Evolutionary conservation across 1,140 invertebrate genomes (phyloP), one percentile per base, ranked within the genome.

Genomic region (Lamellibrachia luymesi): DNA sequence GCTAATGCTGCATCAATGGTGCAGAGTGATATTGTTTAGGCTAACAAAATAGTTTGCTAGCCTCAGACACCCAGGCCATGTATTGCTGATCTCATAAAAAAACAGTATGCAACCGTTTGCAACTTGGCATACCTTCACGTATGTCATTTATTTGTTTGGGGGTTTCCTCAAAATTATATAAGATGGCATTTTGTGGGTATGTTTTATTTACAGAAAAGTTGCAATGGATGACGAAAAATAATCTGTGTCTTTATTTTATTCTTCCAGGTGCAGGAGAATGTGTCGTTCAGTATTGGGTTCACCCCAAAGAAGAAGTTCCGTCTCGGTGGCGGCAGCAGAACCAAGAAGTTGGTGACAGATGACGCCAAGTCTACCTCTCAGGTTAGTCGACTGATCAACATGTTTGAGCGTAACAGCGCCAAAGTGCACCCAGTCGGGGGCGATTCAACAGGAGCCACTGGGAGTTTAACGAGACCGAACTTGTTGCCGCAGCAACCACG

Each of bases 251-350:
- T 6, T 91, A 50, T 91, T 22, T 27, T 91, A 4, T 51, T 92
- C 10, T 27, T 92, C 17, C 50, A 92, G 92, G 50, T 52, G 8
- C 51, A 92, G 56, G 92, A 92, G 56, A 92, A 92, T 52, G 92
- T 92, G 2, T 92, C 92, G 7, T 92, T 92, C 51, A 92, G 92
- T 25, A 92, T 92, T 52, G 92, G 92, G n/a, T 92, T 92, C 92
- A 92, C 92, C 7, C 92, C 92, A 51, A 92, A 92, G 92, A 92
- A 92, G 51, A 80, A 80, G 64, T 80, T 80, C 25, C 64, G 64
- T 80, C 64, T 80, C 13, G 64, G 64, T 22, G 25, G 64, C 64
- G 25, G 64, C 64, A 80, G 13, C 25, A 80, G 64, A 22, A 10
- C 64, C 64, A 80, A 80, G 64, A 80, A 17, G 64, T 17, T 22